Conservation (phyloP, 2,888 invertebrate genomes). For the Dexiosoma caninum region DNA sequence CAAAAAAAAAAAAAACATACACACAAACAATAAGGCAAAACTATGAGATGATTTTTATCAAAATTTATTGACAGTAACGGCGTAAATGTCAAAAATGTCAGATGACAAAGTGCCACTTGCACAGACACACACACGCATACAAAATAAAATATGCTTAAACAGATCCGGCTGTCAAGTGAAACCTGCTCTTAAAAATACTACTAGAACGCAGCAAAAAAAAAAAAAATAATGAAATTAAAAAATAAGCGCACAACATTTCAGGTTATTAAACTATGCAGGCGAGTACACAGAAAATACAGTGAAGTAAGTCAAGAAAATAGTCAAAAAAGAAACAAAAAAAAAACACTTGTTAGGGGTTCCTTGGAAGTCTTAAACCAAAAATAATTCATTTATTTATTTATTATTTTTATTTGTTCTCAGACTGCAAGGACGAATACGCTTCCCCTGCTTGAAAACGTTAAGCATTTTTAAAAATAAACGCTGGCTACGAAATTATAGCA, state of each 20-base stretch:
- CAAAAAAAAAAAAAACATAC: background rate
- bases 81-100: slow-evolving; percentile 60
- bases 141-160: slow-evolving; percentile 23
- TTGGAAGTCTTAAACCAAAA: background rate
- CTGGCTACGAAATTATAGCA: background rate
- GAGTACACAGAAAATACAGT: background rate
- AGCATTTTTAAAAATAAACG: slow-evolving; percentile 22
- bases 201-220: background rate
- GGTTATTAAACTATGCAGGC: slow-evolving; percentile 29
- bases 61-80: slow-evolving; percentile 61
- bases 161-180: slow-evolving; percentile 53
- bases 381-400: slow-evolving; percentile 27
- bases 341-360: background rate
- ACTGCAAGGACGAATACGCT: background rate
- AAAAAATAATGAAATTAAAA: background rate
- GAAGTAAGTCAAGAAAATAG: background rate
- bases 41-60: slow-evolving; percentile 51
- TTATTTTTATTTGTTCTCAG: background rate
- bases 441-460: background rate
- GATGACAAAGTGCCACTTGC: slow-evolving; percentile 33
- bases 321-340: background rate
- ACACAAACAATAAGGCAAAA: slow-evolving; percentile 27
- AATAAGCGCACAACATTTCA: slow-evolving; percentile 42
- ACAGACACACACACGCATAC: background rate
- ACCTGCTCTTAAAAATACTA: background rate